Conservation (phyloP, 2,797 vertebrate genomes). For the Rhinella marina region DNA sequence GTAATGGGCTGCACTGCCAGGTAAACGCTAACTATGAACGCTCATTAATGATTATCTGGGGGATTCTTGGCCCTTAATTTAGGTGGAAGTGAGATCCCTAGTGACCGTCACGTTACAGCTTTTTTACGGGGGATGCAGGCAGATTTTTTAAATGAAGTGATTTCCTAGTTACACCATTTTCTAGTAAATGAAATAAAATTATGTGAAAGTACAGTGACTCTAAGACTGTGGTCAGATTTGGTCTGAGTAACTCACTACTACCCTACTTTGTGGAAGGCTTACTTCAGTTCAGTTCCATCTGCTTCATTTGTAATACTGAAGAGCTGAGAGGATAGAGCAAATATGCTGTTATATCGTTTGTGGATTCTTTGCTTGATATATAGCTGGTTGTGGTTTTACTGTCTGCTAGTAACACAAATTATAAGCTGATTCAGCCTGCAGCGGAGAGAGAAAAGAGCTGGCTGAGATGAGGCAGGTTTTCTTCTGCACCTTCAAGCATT, state of each 20-base stretch:
- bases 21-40: too few relatives aligned
- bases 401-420: neutral
- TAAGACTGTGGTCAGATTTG: neutral
- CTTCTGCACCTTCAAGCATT: slow-evolving; percentile 8
- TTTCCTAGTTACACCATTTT: too few relatives aligned
- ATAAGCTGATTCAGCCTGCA: slow-evolving; percentile 10
- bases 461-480: neutral
- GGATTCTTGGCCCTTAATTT: too few relatives aligned
- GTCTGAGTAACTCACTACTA: neutral
- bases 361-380: slow-evolving; percentile 12
- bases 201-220: too few relatives aligned
- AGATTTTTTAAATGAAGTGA: too few relatives aligned
- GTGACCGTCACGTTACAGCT: too few relatives aligned
- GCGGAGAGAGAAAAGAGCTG: neutral
- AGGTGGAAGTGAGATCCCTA: too few relatives aligned
- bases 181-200: too few relatives aligned
- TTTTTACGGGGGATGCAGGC: too few relatives aligned
- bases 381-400: neutral
- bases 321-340: neutral
- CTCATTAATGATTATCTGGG: too few relatives aligned
- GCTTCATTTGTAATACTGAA: neutral
- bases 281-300: neutral
- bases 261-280: neutral
- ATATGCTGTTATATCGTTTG: neutral
- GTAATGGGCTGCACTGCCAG: too few relatives aligned